Evolutionary conservation across 2,888 invertebrate genomes (phyloP).

Genomic region (Willowsia nigromaculata): DNA sequence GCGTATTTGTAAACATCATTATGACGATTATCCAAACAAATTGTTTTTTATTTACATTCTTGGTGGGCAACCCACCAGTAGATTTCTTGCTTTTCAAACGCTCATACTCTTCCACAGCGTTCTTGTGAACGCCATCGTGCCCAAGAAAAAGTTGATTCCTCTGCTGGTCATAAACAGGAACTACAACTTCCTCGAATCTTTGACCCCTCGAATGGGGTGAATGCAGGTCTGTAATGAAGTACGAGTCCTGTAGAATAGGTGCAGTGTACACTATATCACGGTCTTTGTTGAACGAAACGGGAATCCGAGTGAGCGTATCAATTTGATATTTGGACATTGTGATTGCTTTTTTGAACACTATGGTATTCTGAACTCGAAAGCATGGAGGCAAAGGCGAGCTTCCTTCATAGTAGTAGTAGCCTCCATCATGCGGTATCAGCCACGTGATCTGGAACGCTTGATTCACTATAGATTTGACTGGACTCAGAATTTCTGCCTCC

Average conservation of each 20-base stretch:
- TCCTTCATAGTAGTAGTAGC: not conserved
- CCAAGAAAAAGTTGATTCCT: slow-evolving; percentile 51
- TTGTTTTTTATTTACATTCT: too few species aligned
- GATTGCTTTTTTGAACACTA: slow-evolving; percentile 8
- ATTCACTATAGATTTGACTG: not conserved
- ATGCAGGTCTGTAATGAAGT: not conserved
- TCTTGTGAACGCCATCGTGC: too few species aligned
- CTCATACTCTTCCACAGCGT: slow-evolving; percentile 25
- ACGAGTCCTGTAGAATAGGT: not conserved
- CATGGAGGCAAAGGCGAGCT: not conserved
- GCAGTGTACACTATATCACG: not conserved
- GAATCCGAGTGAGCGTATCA: slow-evolving; percentile 18
- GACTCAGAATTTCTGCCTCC: not conserved
- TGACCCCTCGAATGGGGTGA: too few species aligned
- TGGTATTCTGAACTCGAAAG: not conserved
- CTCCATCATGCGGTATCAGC: slow-evolving; percentile 49
- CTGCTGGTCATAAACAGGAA: slow-evolving; percentile 1
- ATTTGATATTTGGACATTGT: slow-evolving; percentile 43
- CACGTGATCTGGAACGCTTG: slow-evolving; percentile 44
- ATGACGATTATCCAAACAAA: not conserved
- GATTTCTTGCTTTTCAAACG: too few species aligned
- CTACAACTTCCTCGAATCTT: not conserved
- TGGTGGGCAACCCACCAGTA: not conserved
- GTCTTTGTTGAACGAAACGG: not conserved
- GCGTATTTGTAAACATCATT: too few species aligned